Base-by-base conservation (phyloP, 1,140 invertebrate genomes). In the Anthonomus grandis region DNA sequence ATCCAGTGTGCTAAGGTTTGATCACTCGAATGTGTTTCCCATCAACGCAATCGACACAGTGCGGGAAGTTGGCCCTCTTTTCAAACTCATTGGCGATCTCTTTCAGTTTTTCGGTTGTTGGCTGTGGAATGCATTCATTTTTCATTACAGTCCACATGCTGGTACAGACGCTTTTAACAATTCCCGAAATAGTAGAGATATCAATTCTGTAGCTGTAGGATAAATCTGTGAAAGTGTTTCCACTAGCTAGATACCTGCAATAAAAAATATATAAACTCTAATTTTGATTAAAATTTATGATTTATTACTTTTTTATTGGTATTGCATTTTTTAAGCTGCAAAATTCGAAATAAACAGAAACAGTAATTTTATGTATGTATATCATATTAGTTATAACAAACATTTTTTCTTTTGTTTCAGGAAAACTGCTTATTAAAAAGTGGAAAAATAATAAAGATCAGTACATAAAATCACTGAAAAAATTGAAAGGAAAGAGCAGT, bases 21-120 rank as follows among this genome's bases (percentile, higher is more conserved):
- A 67, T 62, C 48, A 73, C 59, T 34, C 59, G 24, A 12, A 74
- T 62, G 59, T 75, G 68, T 57, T 72, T 75, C 0, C 76, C 75
- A 68, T 77, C 75, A 4, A 77, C 62, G 18, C 73, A 67, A 38
- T 71, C 70, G 25, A 70, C 52, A 55, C 67, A 73, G 62, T 74
- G 60, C 18, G 27, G 27, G n/a, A 31, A 31, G n/a, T 31, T 6
- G n/a, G 27, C n/a, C n/a, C 27, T 6, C n/a, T 31, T n/a, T 6
- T 6, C 27, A 31, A 8, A 31, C n/a, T 31, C 6, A 6, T 31
- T 31, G 6, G 27, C 66, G 66, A 65, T 78, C 76, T 62, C 75
- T 68, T 70, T 73, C 77, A 5, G 4, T n/a, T 15, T n/a, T 9
- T 38, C 37, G 5, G 10, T 38, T 38, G 27, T 8, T 38, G 6